A percentile compares a stretch with the other conserved stretches of the same genome.
Conservation (phyloP, 2,888 invertebrate species). For the Mongoloraphidia duomilia region DNA sequence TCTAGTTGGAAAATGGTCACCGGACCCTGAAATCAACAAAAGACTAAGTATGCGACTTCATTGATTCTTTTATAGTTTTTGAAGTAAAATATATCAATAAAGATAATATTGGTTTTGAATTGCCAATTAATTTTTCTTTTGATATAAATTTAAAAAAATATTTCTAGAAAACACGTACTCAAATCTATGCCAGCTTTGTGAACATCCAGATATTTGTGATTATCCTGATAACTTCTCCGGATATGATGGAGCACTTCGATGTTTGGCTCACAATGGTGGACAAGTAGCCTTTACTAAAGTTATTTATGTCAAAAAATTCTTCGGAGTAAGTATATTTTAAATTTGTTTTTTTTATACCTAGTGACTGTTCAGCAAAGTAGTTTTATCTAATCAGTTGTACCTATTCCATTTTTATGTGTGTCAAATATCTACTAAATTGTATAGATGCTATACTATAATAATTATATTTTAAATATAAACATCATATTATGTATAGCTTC, state of each 20-base stretch:
- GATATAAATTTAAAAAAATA: slow-evolving; percentile 3
- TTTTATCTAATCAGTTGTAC: neutral
- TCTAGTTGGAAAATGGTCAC: slow-evolving; percentile 72
- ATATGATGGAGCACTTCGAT: slow-evolving; percentile 72
- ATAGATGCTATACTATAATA: neutral
- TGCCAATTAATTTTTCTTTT: neutral
- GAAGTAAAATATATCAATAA: neutral
- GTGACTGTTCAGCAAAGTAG: too few species aligned
- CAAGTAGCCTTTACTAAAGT: slow-evolving; percentile 79
- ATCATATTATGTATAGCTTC: slow-evolving; percentile 33
- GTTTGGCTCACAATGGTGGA: slow-evolving; percentile 66
- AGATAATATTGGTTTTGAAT: neutral
- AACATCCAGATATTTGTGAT: slow-evolving; percentile 59
- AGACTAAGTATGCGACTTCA: slow-evolving; percentile 48
- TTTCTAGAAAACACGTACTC: slow-evolving; percentile 53
- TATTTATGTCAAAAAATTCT: slow-evolving; percentile 63
- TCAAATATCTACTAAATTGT: neutral
- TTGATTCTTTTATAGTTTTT: slow-evolving; percentile 5
- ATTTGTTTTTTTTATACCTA: neutral
- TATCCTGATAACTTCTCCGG: slow-evolving; percentile 76
- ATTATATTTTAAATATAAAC: neutral
- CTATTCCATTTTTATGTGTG: neutral
- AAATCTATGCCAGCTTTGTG: slow-evolving; percentile 66
- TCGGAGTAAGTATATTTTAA: slow-evolving; percentile 41
- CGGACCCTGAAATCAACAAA: slow-evolving; percentile 53